Base-by-base conservation (phyloP, 1,140 invertebrate species). In the Meloidogyne chitwoodi region DNA sequence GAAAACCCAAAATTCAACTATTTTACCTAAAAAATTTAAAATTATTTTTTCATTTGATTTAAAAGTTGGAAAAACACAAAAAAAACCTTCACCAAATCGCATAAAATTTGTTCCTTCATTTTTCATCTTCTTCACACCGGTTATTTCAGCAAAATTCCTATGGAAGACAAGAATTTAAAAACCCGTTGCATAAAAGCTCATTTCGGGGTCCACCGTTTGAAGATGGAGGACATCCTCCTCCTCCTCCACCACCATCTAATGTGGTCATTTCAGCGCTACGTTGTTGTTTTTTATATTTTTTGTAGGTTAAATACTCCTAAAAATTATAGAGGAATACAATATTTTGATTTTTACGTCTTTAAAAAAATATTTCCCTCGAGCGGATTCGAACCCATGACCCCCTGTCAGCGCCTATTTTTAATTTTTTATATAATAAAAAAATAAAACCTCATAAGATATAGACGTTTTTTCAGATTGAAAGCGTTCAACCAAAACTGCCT, bases 391-490 rank as follows among this genome's bases (percentile, higher is more conserved):
- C 38, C 38, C 6, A 41, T 10, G 8, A 10, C 38, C 38, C 11
- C 38, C 38, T 12, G 2, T 16, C 12, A 2, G 6, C 29, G 2
- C 44, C 1, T 19, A 19, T 4, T 48, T 41, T 1, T 41, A 2
- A 12, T 41, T 41, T 16, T 26, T 14, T 16, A 24, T 27, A 71
- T 48, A 71, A 14, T 8, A 2, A 0, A 2, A n/a, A 56, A 75
- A 29, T 0, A 4, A 24, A 81, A 94, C 93, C 83, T 92, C 91
- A 90, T 94, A 94, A 85, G 91, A 91, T 76, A 93, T 91, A 19
- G 92, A 91, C 29, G 93, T 90, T 88, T 93, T 93, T 87, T 93
- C 93, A 87, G 92, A 93, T 85, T 96, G 93, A 88, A 97, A 97
- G 82, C 95, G 92, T 56, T 94, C 97, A 77, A 99, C 89, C 88